Percentiles rank a stretch among this genome's conserved stretches.
Evolutionary conservation across 2,797 vertebrate genomes (phyloP).

Genomic region (Pteronotus mesoamericanus): DNA sequence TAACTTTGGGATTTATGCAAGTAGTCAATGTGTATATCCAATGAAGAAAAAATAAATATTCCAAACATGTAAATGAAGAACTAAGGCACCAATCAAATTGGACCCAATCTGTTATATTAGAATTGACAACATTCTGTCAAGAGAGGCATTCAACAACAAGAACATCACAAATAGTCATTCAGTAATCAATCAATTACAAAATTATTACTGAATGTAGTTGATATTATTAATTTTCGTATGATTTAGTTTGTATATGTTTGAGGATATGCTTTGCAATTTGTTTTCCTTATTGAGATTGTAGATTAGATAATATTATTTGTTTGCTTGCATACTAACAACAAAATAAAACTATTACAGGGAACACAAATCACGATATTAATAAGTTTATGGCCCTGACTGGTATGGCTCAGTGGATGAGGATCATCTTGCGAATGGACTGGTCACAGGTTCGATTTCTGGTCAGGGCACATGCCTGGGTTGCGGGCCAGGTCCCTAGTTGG

Average conservation of each 20-base stretch:
- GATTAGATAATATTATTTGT: neutral
- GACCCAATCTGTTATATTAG: neutral
- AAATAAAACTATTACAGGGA: neutral
- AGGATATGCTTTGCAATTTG: neutral
- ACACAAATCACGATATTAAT: neutral
- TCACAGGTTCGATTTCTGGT: too few relatives aligned
- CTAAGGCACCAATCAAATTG: neutral
- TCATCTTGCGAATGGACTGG: too few relatives aligned
- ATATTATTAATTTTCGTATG: neutral
- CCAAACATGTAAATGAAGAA: neutral
- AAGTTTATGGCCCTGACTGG: neutral
- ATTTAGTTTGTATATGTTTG: neutral
- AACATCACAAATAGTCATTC: neutral
- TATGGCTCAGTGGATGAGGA: too few relatives aligned
- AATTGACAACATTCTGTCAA: neutral
- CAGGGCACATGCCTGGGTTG: too few relatives aligned
- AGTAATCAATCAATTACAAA: neutral
- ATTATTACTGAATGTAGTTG: neutral
- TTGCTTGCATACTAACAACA: neutral
- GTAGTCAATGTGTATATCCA: neutral
- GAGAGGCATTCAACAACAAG: neutral
- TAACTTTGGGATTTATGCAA: neutral
- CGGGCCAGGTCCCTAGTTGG: too few relatives aligned
- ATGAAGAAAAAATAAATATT: neutral
- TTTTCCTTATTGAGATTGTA: neutral